Evolutionary conservation across 2,797 vertebrate genomes (phyloP).

Genomic region (Pelobates cultripes): DNA sequence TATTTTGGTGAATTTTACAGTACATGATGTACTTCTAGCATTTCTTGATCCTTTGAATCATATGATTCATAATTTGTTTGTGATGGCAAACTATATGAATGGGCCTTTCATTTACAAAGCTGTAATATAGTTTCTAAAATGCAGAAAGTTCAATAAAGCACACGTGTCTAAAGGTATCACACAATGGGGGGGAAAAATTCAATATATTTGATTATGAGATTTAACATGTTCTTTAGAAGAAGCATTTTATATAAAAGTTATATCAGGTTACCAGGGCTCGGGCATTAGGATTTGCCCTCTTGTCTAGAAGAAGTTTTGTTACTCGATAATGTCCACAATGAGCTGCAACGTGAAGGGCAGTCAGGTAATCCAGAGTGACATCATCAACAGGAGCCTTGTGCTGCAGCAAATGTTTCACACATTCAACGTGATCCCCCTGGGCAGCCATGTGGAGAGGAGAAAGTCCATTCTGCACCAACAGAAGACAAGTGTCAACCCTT

Average conservation of each 20-base stretch:
- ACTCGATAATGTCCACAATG: slow-evolving; percentile 97
- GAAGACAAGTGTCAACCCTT: background rate
- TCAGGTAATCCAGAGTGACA: slow-evolving; percentile 95
- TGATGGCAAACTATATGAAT: too few relatives aligned
- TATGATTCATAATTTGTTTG: too few relatives aligned
- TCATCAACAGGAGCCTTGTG: slow-evolving; percentile 96
- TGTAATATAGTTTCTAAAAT: too few relatives aligned
- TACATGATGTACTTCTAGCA: too few relatives aligned
- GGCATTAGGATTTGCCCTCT: slow-evolving; percentile 96
- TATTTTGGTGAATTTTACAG: too few relatives aligned
- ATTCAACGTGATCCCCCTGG: slow-evolving; percentile 95
- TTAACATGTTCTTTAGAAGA: background rate
- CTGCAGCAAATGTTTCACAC: slow-evolving; percentile 92
- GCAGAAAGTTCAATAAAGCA: too few relatives aligned
- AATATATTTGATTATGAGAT: too few relatives aligned
- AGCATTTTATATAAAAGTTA: background rate
- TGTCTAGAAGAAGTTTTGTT: slow-evolving; percentile 96
- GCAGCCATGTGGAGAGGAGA: slow-evolving; percentile 98
- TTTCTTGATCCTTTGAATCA: too few relatives aligned
- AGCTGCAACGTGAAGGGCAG: slow-evolving; percentile 92
- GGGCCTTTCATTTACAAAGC: too few relatives aligned
- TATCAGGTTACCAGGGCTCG: slow-evolving; percentile 84
- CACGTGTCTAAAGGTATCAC: too few relatives aligned
- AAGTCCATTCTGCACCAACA: slow-evolving; percentile 85
- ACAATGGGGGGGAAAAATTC: too few relatives aligned